These are phyloP conservation scores for Dione vanillae DNA, from an alignment of 2,888 invertebrate species.

Conservation along the genomic window DNA sequence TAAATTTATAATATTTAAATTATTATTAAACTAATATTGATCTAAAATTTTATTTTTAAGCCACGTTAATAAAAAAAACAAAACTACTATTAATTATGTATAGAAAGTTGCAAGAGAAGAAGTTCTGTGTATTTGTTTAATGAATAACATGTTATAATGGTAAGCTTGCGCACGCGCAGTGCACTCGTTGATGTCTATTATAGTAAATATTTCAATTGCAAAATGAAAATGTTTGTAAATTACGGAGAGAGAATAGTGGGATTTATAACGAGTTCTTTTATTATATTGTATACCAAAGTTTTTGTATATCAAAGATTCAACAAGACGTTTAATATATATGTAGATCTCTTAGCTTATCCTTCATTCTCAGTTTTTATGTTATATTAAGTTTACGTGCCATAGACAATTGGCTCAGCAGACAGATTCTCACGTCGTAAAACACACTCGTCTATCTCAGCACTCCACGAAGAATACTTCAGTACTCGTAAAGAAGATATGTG, in stretches of 20 bases:
- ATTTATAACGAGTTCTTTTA: too few species aligned
- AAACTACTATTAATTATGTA: too few species aligned
- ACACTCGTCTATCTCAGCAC: conserved; percentile 25
- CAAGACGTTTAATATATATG: neutral
- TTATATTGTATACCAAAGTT: too few species aligned
- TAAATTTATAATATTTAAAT: too few species aligned
- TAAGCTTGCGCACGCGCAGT: conserved; percentile 42
- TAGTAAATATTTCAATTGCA: conserved; percentile 25
- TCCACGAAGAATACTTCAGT: conserved; percentile 23
- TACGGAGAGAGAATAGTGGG: neutral
- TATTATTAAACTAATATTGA: too few species aligned
- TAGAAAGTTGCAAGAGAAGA: too few species aligned
- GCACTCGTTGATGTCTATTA: conserved; percentile 49
- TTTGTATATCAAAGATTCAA: too few species aligned
- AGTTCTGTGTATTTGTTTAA: too few species aligned
- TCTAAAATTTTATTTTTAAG: neutral
- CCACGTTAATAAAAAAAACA: too few species aligned
- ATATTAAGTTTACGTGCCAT: conserved; percentile 23
- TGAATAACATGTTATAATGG: neutral
- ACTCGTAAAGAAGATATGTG: conserved; percentile 27
- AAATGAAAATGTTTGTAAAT: neutral
- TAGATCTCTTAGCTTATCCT: neutral
- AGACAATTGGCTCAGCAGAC: conserved; percentile 34
- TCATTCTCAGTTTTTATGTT: conserved; percentile 12
- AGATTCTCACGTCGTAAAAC: conserved; percentile 33